phyloP scores from a whole-genome alignment of 2,113 vertebrate species.

The Tauraco erythrolophus region DNA sequence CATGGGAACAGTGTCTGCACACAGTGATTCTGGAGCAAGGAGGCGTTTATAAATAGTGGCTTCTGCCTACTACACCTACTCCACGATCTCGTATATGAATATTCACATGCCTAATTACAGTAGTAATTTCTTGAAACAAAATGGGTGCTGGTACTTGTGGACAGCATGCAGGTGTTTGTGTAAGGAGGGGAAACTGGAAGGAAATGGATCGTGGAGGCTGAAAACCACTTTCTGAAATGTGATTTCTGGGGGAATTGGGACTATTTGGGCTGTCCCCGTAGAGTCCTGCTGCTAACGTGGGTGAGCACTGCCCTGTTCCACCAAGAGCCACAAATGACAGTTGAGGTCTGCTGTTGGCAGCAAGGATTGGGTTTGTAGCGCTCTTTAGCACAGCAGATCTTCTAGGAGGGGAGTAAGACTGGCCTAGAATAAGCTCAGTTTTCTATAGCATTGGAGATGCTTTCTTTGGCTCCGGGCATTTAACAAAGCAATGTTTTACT shows the following conservation, averaged over 20 bases:
- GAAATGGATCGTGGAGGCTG: neutral
- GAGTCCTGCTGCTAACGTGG: neutral
- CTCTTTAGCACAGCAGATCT: neutral
- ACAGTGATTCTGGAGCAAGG: slow-evolving; percentile 2
- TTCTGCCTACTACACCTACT: slow-evolving; percentile 58
- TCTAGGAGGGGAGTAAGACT: neutral
- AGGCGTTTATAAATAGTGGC: slow-evolving; percentile 54
- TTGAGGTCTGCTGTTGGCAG: neutral
- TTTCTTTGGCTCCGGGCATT: slow-evolving; percentile 11
- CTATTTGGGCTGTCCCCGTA: neutral
- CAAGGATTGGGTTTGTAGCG: neutral
- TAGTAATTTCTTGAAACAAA: slow-evolving; percentile 19
- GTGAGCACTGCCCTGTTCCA: neutral
- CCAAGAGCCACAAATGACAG: neutral
- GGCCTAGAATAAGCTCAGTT: neutral
- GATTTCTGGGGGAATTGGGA: neutral
- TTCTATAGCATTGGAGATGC: neutral
- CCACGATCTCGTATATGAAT: neutral
- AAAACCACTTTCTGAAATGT: neutral
- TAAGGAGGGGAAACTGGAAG: neutral
- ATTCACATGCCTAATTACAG: neutral
- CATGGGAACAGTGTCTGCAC: slow-evolving; percentile 55
- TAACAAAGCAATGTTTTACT: slow-evolving; percentile 48
- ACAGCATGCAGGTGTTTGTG: neutral
- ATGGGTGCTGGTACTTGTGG: neutral